Evolutionary conservation across 2,888 invertebrate genomes (phyloP), one percentile per base, ranked within the genome.

Genomic region (Ceraclea dissimilis): DNA sequence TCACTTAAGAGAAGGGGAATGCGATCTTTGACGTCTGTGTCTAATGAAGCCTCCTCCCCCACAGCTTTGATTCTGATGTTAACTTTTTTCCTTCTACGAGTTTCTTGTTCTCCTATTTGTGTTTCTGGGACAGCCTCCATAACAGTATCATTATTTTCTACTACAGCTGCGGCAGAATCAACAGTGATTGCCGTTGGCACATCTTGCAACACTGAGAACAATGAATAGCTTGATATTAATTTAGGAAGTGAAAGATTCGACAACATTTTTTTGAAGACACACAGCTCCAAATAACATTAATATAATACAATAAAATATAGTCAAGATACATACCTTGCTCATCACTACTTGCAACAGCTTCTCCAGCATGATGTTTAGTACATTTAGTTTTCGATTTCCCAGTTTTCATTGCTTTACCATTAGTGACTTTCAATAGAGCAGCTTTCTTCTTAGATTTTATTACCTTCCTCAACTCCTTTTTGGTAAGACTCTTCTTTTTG

Each of bases 1-100:
- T 95, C 94, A 22, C 86, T 84, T 2, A 93, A 75, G 68, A 90
- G 86, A 59, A 95, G 74, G 1, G 93, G 93, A 49, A 86, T 79
- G 59, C 91, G 78, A 51, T 81, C 78, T 54, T 79, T 72, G 16
- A 72, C 67, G 21, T 78, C 68, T 8, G 76, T 71, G 18, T 71
- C 70, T 56, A 91, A 69, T 47, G 79, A 78, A 44, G 91, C 90
- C 64, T 73, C 75, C 63, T 80, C 76, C 5, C 91, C 91, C 46
- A 79, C 73, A 43, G 76, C 73, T 67, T 85, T 83, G 20, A 91
- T 70, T 52, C 79, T 73, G 65, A 92, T 4, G 13, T 2, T 4
- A 4, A 39, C 39, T 26, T 26, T 26, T 10, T 26, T 26, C 13
- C 39, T 39, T 39, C 39, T 13, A 13, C 39, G 13, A 16, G 5